phyloP scores from a whole-genome alignment of 2,888 invertebrate genomes.

The Mallateleia sp. region DNA sequence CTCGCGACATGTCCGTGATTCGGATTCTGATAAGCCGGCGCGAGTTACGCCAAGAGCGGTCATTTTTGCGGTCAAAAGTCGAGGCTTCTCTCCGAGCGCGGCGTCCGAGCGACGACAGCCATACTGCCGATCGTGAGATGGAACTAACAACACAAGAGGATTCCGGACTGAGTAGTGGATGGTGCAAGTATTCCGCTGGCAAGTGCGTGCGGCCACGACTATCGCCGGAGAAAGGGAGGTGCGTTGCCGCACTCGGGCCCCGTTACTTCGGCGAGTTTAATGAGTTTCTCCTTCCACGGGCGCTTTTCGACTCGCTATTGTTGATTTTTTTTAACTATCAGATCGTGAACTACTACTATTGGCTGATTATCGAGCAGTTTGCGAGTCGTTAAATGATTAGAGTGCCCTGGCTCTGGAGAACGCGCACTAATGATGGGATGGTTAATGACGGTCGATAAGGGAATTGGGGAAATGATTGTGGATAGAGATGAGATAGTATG shows the following conservation, averaged over 20 bases:
- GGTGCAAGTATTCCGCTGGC: conserved; percentile 45
- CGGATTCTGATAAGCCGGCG: not conserved
- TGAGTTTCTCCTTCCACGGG: conserved; percentile 37
- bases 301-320: conserved; percentile 33
- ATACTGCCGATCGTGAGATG: conserved; percentile 58
- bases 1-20: not conserved
- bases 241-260: conserved; percentile 77
- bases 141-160: conserved; percentile 58
- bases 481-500: too few relatives aligned
- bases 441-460: too few relatives aligned
- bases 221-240: conserved; percentile 75
- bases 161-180: conserved; percentile 41
- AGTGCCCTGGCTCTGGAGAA: too few relatives aligned
- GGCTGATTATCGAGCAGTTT: not conserved
- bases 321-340: conserved; percentile 17
- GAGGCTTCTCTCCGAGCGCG: conserved; percentile 47
- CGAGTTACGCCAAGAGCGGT: not conserved
- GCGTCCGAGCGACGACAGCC: conserved; percentile 77
- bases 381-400: not conserved
- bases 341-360: not conserved
- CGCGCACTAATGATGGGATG: too few relatives aligned
- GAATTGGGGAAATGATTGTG: too few relatives aligned
- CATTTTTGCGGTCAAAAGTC: conserved; percentile 2
- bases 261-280: conserved; percentile 77
- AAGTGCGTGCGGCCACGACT: conserved; percentile 48